Conservation (phyloP, 2,113 vertebrate genomes). For the Choloepus hoffmanni region DNA sequence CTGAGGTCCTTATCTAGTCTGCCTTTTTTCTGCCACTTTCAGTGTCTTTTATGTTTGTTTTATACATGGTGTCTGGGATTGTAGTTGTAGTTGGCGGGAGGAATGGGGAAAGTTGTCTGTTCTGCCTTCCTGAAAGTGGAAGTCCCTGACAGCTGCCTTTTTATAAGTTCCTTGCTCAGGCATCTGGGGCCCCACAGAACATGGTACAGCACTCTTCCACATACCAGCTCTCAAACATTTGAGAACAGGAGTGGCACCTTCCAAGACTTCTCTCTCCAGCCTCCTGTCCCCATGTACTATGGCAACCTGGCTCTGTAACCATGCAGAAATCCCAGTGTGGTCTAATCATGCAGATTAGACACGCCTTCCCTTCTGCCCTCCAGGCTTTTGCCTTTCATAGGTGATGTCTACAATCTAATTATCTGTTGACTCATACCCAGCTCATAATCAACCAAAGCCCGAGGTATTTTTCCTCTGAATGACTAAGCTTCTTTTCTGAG, state of each 20-base stretch:
- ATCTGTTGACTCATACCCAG: background rate
- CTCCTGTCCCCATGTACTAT: background rate
- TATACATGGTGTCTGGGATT: background rate
- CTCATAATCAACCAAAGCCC: background rate
- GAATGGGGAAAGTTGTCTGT: background rate
- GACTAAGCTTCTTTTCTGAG: background rate
- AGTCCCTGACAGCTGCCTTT: background rate
- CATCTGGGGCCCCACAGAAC: background rate
- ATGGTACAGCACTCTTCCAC: background rate
- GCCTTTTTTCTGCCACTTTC: background rate
- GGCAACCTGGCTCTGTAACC: background rate
- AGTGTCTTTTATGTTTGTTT: background rate
- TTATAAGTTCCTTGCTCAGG: background rate
- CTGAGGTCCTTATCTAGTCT: background rate
- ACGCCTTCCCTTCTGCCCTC: background rate
- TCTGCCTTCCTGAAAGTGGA: background rate
- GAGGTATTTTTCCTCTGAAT: background rate
- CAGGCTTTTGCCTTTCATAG: background rate
- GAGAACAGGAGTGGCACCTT: background rate
- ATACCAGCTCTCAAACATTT: background rate
- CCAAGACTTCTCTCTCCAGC: background rate
- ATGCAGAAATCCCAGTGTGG: background rate
- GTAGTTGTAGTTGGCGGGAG: too few species aligned
- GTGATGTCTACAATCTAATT: background rate
- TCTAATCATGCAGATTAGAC: background rate